Conservation (phyloP, 2,113 vertebrate genomes). For the Campylomormyrus tamandua region DNA sequence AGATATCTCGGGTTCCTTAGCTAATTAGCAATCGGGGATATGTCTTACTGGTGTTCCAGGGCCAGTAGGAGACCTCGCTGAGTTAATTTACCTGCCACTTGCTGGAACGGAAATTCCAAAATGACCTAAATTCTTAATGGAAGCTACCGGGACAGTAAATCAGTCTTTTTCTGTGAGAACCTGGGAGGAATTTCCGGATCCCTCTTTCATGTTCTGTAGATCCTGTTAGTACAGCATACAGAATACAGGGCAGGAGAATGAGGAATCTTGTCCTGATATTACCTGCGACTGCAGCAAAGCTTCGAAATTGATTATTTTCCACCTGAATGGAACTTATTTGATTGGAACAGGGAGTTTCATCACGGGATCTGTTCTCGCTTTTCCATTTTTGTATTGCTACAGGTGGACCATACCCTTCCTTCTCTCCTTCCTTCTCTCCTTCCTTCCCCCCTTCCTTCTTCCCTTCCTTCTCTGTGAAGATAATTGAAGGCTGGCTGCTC, state of each 20-base stretch:
- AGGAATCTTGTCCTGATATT: neutral
- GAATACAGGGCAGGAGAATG: neutral
- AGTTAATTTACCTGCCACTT: neutral
- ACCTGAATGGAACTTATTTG: neutral
- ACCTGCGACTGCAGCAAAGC: neutral
- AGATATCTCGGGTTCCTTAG: neutral
- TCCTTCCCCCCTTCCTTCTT: neutral
- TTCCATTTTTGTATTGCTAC: neutral
- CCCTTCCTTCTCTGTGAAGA: neutral
- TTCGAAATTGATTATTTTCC: neutral
- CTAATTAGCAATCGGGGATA: neutral
- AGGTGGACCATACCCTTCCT: neutral
- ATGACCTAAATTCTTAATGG: neutral
- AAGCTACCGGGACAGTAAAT: neutral
- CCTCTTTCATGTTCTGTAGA: neutral
- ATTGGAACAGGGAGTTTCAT: neutral
- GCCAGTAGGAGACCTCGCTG: neutral
- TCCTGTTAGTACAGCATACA: neutral
- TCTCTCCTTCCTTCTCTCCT: too few relatives aligned
- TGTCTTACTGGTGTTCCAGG: neutral
- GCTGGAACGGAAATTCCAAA: neutral
- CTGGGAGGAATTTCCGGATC: neutral
- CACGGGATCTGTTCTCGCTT: neutral
- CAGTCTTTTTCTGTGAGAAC: neutral
- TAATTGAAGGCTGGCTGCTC: neutral